These are phyloP conservation scores for Orientallactaga bullata DNA, from an alignment of 2,113 vertebrate species.

Conservation along the genomic window DNA sequence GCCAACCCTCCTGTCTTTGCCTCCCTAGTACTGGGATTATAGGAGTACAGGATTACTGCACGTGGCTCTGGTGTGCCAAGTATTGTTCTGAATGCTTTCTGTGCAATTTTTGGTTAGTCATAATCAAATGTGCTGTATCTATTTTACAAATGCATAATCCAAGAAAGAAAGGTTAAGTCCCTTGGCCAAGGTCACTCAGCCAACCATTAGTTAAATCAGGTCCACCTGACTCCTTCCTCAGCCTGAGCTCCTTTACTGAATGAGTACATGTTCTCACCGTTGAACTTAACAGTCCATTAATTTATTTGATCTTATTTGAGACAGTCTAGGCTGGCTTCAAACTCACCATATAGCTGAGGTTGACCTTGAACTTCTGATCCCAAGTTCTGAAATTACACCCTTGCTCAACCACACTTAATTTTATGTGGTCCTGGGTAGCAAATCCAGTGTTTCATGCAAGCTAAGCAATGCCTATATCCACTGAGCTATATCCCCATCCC, in stretches of 20 bases:
- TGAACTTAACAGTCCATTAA: background rate
- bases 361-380: background rate
- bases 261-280: background rate
- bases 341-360: background rate
- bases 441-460: background rate
- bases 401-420: background rate
- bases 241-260: background rate
- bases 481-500: background rate
- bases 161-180: constrained; percentile 26
- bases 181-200: constrained; percentile 33
- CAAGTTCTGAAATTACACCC: background rate
- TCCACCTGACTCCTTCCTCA: background rate
- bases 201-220: background rate
- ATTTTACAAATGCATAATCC: background rate
- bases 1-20: background rate
- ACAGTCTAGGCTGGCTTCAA: background rate
- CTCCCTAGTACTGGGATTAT: background rate
- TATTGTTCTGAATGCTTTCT: constrained; percentile 48
- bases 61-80: background rate
- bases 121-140: background rate
- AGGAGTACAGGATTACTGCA: background rate
- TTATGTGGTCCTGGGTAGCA: background rate
- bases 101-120: constrained; percentile 47
- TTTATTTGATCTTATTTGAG: background rate
- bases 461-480: background rate